A percentile compares a stretch with the other conserved stretches of the same genome.
phyloP scores from a whole-genome alignment of 2,797 vertebrate genomes.

The Acrocephalus scirpaceus region DNA sequence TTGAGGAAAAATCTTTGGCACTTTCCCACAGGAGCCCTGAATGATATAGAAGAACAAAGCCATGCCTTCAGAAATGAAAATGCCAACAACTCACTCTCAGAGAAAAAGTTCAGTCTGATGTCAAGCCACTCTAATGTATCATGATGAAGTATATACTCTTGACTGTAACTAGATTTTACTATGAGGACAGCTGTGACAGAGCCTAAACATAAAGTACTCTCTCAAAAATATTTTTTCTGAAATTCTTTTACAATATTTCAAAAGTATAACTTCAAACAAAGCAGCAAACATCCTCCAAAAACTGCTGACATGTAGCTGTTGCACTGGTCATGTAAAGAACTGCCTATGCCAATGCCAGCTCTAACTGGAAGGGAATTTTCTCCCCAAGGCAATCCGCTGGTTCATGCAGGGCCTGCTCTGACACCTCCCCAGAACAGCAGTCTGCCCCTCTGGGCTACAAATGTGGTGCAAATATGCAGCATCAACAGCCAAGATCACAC shows the following conservation, averaged over 20 bases:
- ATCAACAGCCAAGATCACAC: background rate
- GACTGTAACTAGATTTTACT: background rate
- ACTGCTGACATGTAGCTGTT: background rate
- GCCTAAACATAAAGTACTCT: background rate
- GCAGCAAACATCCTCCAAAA: background rate
- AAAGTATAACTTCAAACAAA: background rate
- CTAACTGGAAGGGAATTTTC: background rate
- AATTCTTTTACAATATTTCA: background rate
- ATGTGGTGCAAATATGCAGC: background rate
- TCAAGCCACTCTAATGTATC: background rate
- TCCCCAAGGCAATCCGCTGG: accelerated
- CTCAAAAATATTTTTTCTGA: background rate
- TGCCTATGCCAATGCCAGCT: background rate
- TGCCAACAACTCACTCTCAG: background rate
- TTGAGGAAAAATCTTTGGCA: background rate
- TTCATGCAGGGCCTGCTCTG: background rate
- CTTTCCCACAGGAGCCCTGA: background rate
- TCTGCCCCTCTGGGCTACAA: too few relatives aligned
- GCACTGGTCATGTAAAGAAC: background rate
- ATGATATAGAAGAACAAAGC: background rate
- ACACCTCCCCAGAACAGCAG: background rate
- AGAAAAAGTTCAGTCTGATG: background rate
- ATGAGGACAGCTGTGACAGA: background rate
- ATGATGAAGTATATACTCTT: background rate
- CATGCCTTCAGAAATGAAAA: background rate